Evolutionary conservation across 2,113 vertebrate species (phyloP).

Genomic region (human (Homo sapiens)): DNA sequence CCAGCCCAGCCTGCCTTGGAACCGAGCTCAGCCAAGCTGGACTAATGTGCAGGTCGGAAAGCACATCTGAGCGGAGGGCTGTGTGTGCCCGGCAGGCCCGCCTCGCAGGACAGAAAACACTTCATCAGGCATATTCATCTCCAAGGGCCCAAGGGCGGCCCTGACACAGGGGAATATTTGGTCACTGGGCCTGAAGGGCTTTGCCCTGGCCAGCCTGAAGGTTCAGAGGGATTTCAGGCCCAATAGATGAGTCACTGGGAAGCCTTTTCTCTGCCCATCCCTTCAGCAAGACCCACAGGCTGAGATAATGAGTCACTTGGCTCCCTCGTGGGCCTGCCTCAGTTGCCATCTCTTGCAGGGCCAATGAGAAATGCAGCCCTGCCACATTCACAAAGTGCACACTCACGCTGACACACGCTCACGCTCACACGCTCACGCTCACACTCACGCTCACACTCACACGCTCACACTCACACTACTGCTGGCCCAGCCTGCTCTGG

Average conservation of each 20-base stretch:
- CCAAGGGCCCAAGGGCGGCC: not conserved
- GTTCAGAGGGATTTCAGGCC: not conserved
- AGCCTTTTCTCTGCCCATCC: not conserved
- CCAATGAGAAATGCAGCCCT: not conserved
- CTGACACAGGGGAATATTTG: not conserved
- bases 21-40: not conserved
- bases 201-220: not conserved
- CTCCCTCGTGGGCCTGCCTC: not conserved
- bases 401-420: not conserved
- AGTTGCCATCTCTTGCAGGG: not conserved
- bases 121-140: not conserved
- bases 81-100: accelerated
- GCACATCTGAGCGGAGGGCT: not conserved
- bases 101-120: not conserved
- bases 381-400: not conserved
- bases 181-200: not conserved
- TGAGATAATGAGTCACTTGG: not conserved
- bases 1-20: conserved; percentile 32
- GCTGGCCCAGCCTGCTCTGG: not conserved
- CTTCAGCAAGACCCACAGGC: not conserved
- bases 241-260: not conserved
- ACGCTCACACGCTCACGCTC: not conserved
- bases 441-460: not conserved
- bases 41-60: not conserved
- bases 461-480: not conserved